Conservation (phyloP, 2,113 vertebrate genomes). For the Laticauda colubrina region DNA sequence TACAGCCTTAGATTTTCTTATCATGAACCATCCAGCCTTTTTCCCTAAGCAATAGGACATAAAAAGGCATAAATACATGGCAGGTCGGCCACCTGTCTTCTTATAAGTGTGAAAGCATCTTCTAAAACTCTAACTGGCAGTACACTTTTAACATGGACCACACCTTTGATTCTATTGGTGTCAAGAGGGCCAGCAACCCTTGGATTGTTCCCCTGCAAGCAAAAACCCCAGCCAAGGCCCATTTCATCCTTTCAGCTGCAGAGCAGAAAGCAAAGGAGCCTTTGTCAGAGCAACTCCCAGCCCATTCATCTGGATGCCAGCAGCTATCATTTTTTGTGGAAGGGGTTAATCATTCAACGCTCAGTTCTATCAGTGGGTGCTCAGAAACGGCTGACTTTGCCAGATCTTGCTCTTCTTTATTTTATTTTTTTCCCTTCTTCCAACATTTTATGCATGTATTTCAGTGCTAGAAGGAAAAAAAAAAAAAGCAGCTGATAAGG, state of each 20-base stretch:
- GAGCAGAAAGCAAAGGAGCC: neutral
- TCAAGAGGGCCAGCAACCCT: neutral
- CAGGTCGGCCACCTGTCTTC: neutral
- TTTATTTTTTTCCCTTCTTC: constrained; percentile 6
- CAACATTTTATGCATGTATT: constrained; percentile 54
- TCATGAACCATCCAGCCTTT: neutral
- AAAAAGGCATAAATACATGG: neutral
- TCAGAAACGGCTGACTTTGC: neutral
- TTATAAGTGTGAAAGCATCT: neutral
- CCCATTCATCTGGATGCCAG: neutral
- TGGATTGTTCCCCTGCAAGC: neutral
- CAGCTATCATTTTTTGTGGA: no score
- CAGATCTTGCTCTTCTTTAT: constrained; percentile 11
- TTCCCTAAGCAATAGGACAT: neutral
- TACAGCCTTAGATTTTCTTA: neutral
- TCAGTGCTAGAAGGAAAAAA: constrained; percentile 34
- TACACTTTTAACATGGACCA: neutral
- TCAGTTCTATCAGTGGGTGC: neutral
- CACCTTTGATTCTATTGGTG: neutral
- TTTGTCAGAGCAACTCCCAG: neutral
- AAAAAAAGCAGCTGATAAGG: constrained; percentile 65
- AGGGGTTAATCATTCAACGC: neutral
- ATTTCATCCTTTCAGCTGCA: neutral
- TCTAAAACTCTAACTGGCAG: neutral
- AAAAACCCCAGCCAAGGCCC: neutral